Percentiles rank a stretch among this genome's conserved stretches.
These are phyloP conservation scores for Leptoclinus maculatus DNA, from an alignment of 2,797 vertebrate genomes.

Conservation along the genomic window DNA sequence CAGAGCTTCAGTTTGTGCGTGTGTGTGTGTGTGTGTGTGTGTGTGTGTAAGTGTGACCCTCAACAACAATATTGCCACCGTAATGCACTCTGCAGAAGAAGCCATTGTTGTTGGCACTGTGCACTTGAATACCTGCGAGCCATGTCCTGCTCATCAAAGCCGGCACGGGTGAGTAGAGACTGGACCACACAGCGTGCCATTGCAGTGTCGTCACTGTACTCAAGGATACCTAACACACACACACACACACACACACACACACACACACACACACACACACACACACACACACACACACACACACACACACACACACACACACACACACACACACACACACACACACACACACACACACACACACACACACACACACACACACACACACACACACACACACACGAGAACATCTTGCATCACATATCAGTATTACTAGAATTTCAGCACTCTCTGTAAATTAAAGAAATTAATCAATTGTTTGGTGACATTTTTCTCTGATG, in stretches of 20 bases:
- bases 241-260: neutral
- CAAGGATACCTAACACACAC: slow-evolving; percentile 82
- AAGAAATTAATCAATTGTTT: neutral
- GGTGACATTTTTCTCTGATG: neutral
- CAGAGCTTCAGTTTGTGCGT: neutral
- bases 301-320: neutral
- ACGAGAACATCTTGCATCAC: neutral
- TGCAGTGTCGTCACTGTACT: slow-evolving; percentile 96
- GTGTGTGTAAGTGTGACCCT: neutral
- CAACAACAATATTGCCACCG: neutral
- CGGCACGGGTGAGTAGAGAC: slow-evolving; percentile 90
- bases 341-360: too few species aligned
- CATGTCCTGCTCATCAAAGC: slow-evolving; percentile 94
- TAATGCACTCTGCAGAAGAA: neutral
- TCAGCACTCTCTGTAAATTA: neutral
- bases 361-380: neutral
- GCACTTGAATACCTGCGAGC: slow-evolving; percentile 84
- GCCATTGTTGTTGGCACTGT: neutral
- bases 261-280: neutral
- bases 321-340: neutral
- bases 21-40: neutral
- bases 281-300: too few species aligned
- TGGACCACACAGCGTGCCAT: slow-evolving; percentile 94
- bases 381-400: neutral
- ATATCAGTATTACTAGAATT: neutral